phyloP scores from a whole-genome alignment of 2,797 vertebrate species.

The Anolis apletophallus region DNA sequence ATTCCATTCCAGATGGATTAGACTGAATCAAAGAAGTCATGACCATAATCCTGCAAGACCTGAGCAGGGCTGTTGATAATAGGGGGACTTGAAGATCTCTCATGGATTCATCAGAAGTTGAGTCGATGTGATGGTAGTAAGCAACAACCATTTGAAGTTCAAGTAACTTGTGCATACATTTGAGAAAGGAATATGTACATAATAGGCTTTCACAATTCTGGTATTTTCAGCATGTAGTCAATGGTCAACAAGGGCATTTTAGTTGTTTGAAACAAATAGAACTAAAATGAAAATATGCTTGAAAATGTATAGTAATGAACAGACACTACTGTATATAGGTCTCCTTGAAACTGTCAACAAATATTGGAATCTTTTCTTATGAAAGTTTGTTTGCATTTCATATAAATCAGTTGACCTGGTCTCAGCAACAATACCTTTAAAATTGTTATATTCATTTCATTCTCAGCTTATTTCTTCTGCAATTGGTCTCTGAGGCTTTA shows the following conservation, averaged over 20 bases:
- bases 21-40: no score
- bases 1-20: no score
- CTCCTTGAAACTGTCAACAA: neutral
- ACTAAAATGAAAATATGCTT: neutral
- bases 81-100: no score
- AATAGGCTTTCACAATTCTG: neutral
- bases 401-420: slow-evolving; percentile 33
- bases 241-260: slow-evolving; percentile 9
- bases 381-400: slow-evolving; percentile 39
- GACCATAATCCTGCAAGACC: no score
- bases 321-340: neutral
- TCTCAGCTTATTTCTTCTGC: slow-evolving; percentile 25
- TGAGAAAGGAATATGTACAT: neutral
- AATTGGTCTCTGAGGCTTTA: slow-evolving; percentile 42
- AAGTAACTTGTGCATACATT: neutral
- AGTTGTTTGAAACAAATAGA: neutral
- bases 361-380: slow-evolving; percentile 10
- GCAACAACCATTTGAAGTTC: neutral
- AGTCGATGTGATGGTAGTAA: no score
- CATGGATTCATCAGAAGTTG: no score
- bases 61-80: no score
- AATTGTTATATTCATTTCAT: slow-evolving; percentile 45
- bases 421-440: slow-evolving; percentile 33
- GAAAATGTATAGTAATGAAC: slow-evolving; percentile 4
- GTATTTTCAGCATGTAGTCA: slow-evolving; percentile 9